phyloP scores from a whole-genome alignment of 2,797 vertebrate species.

The Tarsius wallacei region DNA sequence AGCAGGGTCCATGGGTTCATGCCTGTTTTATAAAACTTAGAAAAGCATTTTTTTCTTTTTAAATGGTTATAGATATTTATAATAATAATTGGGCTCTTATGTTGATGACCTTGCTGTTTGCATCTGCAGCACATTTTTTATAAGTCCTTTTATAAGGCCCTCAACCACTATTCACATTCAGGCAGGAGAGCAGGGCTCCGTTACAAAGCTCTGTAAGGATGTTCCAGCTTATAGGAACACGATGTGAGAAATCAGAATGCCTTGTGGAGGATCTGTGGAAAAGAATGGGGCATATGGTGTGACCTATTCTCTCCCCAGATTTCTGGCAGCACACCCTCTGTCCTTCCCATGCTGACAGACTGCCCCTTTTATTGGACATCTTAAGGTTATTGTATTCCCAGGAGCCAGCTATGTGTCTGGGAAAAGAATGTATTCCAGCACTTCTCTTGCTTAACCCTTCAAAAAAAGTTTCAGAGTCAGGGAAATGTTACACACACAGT shows the following conservation, averaged over 20 bases:
- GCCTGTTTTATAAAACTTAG: neutral
- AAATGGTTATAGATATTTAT: neutral
- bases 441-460: neutral
- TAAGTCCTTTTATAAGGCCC: neutral
- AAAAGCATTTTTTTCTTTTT: neutral
- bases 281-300: neutral
- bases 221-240: too few relatives aligned
- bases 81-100: neutral
- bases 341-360: neutral
- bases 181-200: neutral
- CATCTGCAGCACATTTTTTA: neutral
- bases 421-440: neutral
- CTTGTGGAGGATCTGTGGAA: neutral
- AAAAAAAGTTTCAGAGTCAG: neutral
- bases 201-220: neutral
- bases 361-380: neutral
- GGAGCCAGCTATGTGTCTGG: neutral
- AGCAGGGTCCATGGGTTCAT: neutral
- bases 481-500: neutral
- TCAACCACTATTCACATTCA: neutral
- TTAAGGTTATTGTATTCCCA: neutral
- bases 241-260: neutral
- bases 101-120: neutral
- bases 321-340: constrained; percentile 1
- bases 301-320: neutral